Base-by-base conservation (phyloP, 2,113 vertebrate species). In the Solea solea region DNA sequence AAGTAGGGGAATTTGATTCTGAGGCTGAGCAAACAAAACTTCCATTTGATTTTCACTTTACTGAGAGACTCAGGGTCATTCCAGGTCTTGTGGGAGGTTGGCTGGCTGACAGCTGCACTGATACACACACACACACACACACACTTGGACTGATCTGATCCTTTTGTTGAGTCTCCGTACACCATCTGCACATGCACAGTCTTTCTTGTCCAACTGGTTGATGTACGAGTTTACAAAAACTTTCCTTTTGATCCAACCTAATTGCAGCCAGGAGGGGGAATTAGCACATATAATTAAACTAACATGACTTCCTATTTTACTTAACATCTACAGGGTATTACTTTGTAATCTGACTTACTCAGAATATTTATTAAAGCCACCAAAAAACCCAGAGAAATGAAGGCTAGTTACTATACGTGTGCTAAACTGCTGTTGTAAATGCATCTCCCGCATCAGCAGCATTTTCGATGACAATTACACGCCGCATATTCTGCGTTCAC, bases 71-170 rank as follows among this genome's bases (percentile, higher is more conserved):
- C 49, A 0, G 51, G 69, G 62, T 78, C 69, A 69, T 68, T 77
- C 55, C 63, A 76, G 82, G 83, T 79, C 74, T 72, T 52, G 68
- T 70, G 80, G 80, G 74, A 46, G 56, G 54, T 27, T 80, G 73
- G 76, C 76, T 34, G 76, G 34, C 62, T 70, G 53, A 68, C 67
- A 69, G 61, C 58, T 65, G 45, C 45, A 44, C 57, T 64, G 40
- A 67, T 16, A 12, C 69, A 58, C 51, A 62, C 58, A n/a, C 39
- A 61, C 53, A 52, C 63, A 57, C 61, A 59, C 49, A 34, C 53
- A 14, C 12, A 60, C 52, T 46, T 55, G 55, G 61, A 62, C 60
- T 49, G 64, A 69, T 28, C 7, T 0, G 40, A 63, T 34, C 54
- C 64, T 75, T 64, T 64, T 77, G 76, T 76, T 54, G 45, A 62